Evolutionary conservation across 1,140 invertebrate genomes (phyloP), one percentile per base, ranked within the genome.

Genomic region (Drosophila rhopaloa): DNA sequence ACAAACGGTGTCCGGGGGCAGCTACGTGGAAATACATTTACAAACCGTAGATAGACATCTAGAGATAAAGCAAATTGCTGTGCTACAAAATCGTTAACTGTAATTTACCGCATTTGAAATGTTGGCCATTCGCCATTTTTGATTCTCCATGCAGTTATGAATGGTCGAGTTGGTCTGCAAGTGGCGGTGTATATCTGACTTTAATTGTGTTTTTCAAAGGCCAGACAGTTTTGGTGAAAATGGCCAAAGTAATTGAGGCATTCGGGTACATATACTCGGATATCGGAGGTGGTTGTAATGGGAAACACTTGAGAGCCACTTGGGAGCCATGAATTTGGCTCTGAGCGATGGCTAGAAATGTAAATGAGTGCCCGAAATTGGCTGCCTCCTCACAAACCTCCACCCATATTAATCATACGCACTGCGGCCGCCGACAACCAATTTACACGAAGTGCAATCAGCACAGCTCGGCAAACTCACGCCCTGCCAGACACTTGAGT

Each of bases 31-130:
- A 79, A 77, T 79, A 74, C 84, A 88, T 88, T 88, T 88, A 78
- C 85, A 88, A 89, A 78, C 84, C 76, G 76, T 63, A 81, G 84
- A 89, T 89, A 90, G 74, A 84, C 78, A 90, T 89, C 85, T 90
- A 54, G 35, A 81, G 84, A 89, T 89, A 89, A 89, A 61, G 85
- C 77, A 89, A 89, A 89, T 89, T 89, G 84, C 84, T 84, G 80
- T 81, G 84, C 85, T 89, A 89, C 85, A 89, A 89, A 89, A 89
- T 89, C 80, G 84, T 89, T 89, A 89, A 84, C 80, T 84, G 84
- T 89, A 89, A 89, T 89, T 89, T 89, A 89, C 80, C 80, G 84
- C 77, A 89, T 89, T 89, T 66, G 65, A 71, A 86, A 86, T 63
- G 84, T 65, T 66, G 61, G 73, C 62, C 60, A 57, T 71, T 85